Percentiles rank a stretch among this genome's conserved stretches.
Evolutionary conservation across 2,888 invertebrate genomes (phyloP).

Genomic region (Dicyrtoma fusca): DNA sequence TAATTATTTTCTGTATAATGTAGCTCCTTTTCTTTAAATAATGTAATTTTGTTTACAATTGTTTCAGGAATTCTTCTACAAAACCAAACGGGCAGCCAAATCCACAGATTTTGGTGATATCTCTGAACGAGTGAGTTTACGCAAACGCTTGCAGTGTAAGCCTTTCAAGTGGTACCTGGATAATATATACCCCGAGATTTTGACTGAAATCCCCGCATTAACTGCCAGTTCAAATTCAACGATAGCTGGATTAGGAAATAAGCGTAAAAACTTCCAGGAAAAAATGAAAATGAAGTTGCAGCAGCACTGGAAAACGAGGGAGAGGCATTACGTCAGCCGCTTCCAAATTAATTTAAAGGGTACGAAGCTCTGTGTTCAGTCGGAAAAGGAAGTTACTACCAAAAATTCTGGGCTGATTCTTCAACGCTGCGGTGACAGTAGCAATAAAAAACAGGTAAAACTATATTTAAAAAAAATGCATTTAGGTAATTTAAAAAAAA

Average conservation of each 20-base stretch:
- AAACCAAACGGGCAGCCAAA: slow-evolving; percentile 29
- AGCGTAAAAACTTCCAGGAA: slow-evolving; percentile 54
- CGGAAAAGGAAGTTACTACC: slow-evolving; percentile 74
- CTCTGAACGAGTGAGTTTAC: slow-evolving; percentile 70
- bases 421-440: slow-evolving; percentile 66
- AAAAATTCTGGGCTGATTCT: slow-evolving; percentile 77
- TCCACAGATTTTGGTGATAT: slow-evolving; percentile 74
- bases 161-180: slow-evolving; percentile 86
- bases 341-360: slow-evolving; percentile 72
- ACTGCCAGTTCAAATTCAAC: slow-evolving; percentile 5
- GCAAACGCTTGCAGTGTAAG: slow-evolving; percentile 76
- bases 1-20: not conserved
- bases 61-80: slow-evolving; percentile 65
- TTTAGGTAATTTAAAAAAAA: too few relatives aligned
- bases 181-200: slow-evolving; percentile 79
- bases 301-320: slow-evolving; percentile 79
- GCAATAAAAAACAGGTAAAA: slow-evolving; percentile 74
- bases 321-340: slow-evolving; percentile 59
- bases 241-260: not conserved
- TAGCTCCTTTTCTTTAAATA: slow-evolving; percentile 12
- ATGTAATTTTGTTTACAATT: too few relatives aligned
- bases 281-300: slow-evolving; percentile 60
- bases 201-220: slow-evolving; percentile 34
- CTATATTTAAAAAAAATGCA: too few relatives aligned
- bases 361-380: slow-evolving; percentile 76